Percentiles rank a stretch among this genome's conserved stretches.
phyloP scores from a whole-genome alignment of 2,113 vertebrate genomes.

The Chloebia gouldiae region DNA sequence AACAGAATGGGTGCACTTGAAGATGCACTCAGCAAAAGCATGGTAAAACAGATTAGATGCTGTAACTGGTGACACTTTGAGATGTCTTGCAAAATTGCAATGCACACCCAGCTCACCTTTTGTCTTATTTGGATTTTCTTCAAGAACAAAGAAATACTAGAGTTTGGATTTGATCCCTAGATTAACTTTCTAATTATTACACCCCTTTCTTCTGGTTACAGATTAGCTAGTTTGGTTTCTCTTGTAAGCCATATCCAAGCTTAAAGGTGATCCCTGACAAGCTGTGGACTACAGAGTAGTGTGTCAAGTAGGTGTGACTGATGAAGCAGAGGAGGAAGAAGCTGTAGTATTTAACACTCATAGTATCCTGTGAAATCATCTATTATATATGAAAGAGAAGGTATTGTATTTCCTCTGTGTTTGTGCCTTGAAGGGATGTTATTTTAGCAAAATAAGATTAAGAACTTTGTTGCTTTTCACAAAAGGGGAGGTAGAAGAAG shows the following conservation, averaged over 20 bases:
- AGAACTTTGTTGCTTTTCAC: background rate
- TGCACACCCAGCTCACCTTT: fast-evolving
- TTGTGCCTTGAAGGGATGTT: background rate
- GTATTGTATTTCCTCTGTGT: background rate
- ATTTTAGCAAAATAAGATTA: background rate
- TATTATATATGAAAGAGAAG: background rate
- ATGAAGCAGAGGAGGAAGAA: background rate
- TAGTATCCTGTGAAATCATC: background rate
- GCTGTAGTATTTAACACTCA: background rate
- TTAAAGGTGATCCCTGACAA: background rate
- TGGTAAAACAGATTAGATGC: background rate
- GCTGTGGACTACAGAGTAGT: background rate
- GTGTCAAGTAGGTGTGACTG: background rate
- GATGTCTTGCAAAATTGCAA: background rate
- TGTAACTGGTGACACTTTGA: background rate
- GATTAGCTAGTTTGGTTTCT: background rate
- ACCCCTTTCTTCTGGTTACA: background rate
- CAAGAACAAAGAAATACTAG: background rate
- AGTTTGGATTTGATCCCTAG: background rate
- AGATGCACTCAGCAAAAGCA: background rate
- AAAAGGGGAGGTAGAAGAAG: background rate
- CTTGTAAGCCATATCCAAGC: background rate
- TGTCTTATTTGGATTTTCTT: background rate
- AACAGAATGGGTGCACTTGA: background rate
- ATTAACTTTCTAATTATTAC: background rate